Percentiles rank a stretch among this genome's conserved stretches.
These are phyloP conservation scores for Congeria kusceri DNA, from an alignment of 2,888 invertebrate genomes.

Conservation along the genomic window DNA sequence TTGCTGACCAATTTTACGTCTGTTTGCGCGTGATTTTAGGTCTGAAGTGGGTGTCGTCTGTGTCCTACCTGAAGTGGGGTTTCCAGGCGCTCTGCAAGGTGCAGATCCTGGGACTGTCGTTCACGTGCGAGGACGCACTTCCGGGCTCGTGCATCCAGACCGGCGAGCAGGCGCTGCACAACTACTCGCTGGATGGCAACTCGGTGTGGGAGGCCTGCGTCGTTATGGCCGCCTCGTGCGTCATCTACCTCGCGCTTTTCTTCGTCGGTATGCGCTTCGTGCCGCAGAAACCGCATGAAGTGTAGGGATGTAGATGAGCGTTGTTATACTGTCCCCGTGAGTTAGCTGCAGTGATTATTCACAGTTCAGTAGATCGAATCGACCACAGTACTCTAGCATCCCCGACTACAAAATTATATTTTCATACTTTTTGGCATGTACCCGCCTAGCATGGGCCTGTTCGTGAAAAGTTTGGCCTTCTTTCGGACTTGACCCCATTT, in stretches of 20 bases:
- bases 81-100: conserved; percentile 76
- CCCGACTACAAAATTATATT: too few species aligned
- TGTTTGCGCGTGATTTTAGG: conserved; percentile 70
- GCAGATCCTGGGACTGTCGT: conserved; percentile 71
- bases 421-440: too few species aligned
- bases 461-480: too few species aligned
- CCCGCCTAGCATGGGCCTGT: too few species aligned
- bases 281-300: conserved; percentile 79
- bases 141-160: conserved; percentile 67
- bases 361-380: too few species aligned
- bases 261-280: conserved; percentile 73
- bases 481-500: too few species aligned
- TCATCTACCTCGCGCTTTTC: conserved; percentile 71
- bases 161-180: conserved; percentile 73
- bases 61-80: conserved; percentile 81
- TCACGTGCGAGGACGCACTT: conserved; percentile 65
- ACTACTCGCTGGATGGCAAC: conserved; percentile 72
- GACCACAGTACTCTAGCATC: too few species aligned
- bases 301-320: not conserved
- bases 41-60: conserved; percentile 75
- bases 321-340: too few species aligned
- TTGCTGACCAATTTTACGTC: too few species aligned
- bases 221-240: conserved; percentile 67
- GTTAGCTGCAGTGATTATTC: too few species aligned
- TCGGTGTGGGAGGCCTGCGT: conserved; percentile 68